Base-by-base conservation (phyloP, 2,113 vertebrate species). In the Numenius arquata region DNA sequence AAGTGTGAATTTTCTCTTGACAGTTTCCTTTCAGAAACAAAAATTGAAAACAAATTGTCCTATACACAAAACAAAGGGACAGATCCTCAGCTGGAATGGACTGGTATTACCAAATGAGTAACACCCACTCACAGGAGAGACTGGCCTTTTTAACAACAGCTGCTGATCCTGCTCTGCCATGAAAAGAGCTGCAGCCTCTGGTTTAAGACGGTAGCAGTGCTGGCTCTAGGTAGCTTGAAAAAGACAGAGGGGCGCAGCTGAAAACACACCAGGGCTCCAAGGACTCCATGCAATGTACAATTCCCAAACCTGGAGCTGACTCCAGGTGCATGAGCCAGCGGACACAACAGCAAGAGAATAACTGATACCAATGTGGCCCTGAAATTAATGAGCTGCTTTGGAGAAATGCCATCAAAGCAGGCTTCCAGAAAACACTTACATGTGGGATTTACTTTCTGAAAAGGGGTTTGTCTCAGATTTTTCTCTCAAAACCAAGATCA, bases 21-120 rank as follows among this genome's bases (percentile, higher is more conserved):
- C 93, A 91, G 93, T 94, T 96, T 97, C 96, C 93, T 96, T 96
- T 96, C 90, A 95, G 93, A 96, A 93, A 95, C 79, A 96, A 86
- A 88, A 91, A 97, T 93, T 94, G 92, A 96, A 96, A 96, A 93
- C 95, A 96, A 96, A 96, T 92, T 94, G 90, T 97, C 90, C 78
- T 45, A 27, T 77, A 55, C 79, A 90, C 92, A 90, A 95, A 90
- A 95, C 92, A 94, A 96, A 97, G 76, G 82, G 85, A 78, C 72
- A 90, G 95, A 85, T 59, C 92, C 93, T 92, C 72, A 63, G 92
- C 95, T 95, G 93, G 96, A 94, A 77, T 67, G 40, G 92, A 92
- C 92, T 88, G 88, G 92, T 95, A 90, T 88, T 67, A 85, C 88
- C 90, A 90, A 75, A 58, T 53, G 84, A 95, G 12, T 59, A 94